Percentiles rank a stretch among this genome's conserved stretches.
These are phyloP conservation scores for Aproaerema taeniolella DNA, from an alignment of 2,888 invertebrate genomes.

Conservation along the genomic window DNA sequence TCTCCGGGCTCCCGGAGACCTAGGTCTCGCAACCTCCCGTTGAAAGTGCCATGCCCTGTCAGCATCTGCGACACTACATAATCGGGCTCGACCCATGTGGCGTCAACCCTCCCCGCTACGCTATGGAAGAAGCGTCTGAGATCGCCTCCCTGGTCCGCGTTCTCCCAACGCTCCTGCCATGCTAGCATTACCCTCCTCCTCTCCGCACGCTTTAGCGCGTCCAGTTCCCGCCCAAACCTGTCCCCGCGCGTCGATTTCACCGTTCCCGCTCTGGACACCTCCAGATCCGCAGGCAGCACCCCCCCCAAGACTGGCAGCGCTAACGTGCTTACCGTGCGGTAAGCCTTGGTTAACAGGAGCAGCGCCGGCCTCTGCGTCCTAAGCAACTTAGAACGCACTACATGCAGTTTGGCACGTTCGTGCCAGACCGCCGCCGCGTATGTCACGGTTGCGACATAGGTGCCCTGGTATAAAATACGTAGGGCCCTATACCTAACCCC, in stretches of 20 bases:
- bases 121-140: slow-evolving; percentile 3
- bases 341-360: slow-evolving; percentile 16
- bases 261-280: slow-evolving; percentile 16
- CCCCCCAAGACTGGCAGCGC: slow-evolving; percentile 18
- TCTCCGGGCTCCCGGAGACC: slow-evolving; percentile 3
- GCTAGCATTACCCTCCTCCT: not conserved
- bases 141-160: not conserved
- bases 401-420: not conserved
- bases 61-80: slow-evolving; percentile 9
- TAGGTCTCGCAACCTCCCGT: slow-evolving; percentile 2
- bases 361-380: slow-evolving; percentile 9
- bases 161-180: slow-evolving; percentile 6
- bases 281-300: slow-evolving; percentile 18
- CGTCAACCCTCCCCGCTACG: not conserved
- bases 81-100: slow-evolving; percentile 9
- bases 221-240: not conserved
- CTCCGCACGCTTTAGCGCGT: not conserved
- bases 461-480: slow-evolving; percentile 20
- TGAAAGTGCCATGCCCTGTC: slow-evolving; percentile 14
- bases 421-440: slow-evolving; percentile 21
- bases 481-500: slow-evolving; percentile 23
- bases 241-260: not conserved
- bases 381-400: not conserved
- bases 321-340: slow-evolving; percentile 1
- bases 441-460: slow-evolving; percentile 18